Evolutionary conservation across 2,113 vertebrate genomes (phyloP), one percentile per base, ranked within the genome.

Genomic region (Notothenia rossii): DNA sequence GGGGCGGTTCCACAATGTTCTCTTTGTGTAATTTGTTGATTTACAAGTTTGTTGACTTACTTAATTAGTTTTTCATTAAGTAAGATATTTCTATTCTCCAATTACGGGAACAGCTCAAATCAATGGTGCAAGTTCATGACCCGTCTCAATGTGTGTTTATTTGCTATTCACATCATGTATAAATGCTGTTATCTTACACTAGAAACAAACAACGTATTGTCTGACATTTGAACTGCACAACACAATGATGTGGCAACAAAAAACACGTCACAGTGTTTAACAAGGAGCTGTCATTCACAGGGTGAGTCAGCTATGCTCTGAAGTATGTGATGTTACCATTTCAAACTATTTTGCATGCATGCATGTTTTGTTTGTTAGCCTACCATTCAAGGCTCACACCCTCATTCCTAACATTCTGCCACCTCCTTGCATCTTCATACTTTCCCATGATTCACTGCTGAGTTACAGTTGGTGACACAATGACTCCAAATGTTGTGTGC

Each of bases 321-420:
- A 49, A 51, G 64, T 59, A 66, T 77, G 68, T 18, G 10, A 55
- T 8, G 60, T 60, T 63, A 67, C 25, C 74, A 67, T 75, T 86
- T 77, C 65, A 51, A 72, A 75, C 60, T 33, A 33, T 74, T 77
- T 61, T 62, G 17, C 50, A 25, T 58, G 14, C 40, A 36, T 40
- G 36, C 36, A 1, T 40, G 36, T 40, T 29, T 29, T 29, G 61
- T 43, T 5, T 4, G 18, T 75, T 13, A 55, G 17, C 14, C 10
- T 13, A 8, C 17, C n/a, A 25, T 67, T 59, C 3, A 7, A 46
- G n/a, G 11, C 48, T 67, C 85, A 88, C 87, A 33, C 85, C 90
- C 80, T 88, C 79, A 89, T 89, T 90, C 79, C 72, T 78, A 2
- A 74, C 72, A 77, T 85, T 13, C 59, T 17, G n/a, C 6, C 59